Conservation (phyloP, 1,140 invertebrate species). For the Papilio aristodemus region DNA sequence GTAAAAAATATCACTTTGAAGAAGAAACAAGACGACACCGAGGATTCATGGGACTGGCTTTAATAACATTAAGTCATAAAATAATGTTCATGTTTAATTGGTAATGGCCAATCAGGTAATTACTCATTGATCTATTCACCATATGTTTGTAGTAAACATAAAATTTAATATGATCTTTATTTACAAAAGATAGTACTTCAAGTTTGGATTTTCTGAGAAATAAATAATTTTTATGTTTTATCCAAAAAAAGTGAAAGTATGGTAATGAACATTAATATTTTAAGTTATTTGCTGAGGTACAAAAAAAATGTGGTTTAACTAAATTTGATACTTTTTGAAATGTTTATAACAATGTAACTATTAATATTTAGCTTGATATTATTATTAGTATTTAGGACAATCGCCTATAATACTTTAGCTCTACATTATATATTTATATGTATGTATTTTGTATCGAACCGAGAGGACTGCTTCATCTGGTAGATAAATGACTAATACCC, state of each 20-base stretch:
- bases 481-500: too few relatives aligned
- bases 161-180: neutral
- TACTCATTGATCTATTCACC: neutral
- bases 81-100: neutral
- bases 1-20: constrained; percentile 62
- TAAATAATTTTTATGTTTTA: neutral
- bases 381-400: too few relatives aligned
- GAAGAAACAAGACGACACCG: constrained; percentile 56
- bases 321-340: constrained; percentile 10
- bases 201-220: neutral
- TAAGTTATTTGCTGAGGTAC: neutral
- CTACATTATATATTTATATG: too few relatives aligned
- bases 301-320: neutral
- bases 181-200: neutral
- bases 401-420: too few relatives aligned
- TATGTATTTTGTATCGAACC: neutral
- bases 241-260: neutral
- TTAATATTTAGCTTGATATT: neutral
- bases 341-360: neutral
- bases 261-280: too few relatives aligned
- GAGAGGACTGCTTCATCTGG: too few relatives aligned
- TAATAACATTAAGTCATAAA: constrained; percentile 37
- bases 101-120: neutral
- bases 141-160: neutral
- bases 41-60: constrained; percentile 73